Percentiles rank a stretch among this genome's conserved stretches.
Evolutionary conservation across 1,140 invertebrate genomes (phyloP).

Genomic region (Onthophagus taurus): DNA sequence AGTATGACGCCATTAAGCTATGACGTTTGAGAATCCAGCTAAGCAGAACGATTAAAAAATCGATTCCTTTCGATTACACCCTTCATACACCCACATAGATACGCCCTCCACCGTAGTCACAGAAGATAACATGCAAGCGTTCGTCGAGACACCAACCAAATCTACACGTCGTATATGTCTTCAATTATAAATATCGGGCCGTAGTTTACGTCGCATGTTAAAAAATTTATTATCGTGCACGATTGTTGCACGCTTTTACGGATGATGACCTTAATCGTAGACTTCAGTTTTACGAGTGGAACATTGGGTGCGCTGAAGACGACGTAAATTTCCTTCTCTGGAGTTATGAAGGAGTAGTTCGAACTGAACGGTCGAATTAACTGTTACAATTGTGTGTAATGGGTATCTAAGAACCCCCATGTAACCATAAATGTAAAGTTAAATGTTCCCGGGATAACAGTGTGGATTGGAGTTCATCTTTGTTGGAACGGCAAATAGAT

Average conservation of each 20-base stretch:
- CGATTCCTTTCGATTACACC: too few relatives aligned
- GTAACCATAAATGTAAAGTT: too few relatives aligned
- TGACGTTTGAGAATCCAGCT: too few relatives aligned
- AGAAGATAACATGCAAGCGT: conserved; percentile 7
- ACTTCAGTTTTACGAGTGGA: conserved; percentile 1
- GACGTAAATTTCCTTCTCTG: background rate
- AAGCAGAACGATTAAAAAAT: too few relatives aligned
- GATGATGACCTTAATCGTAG: conserved; percentile 8
- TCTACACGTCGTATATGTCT: too few relatives aligned
- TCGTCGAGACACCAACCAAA: conserved; percentile 14
- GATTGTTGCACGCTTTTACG: conserved; percentile 7
- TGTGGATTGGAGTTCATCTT: conserved; percentile 6
- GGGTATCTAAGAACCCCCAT: too few relatives aligned
- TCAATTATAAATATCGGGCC: too few relatives aligned
- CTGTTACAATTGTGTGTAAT: conserved; percentile 14
- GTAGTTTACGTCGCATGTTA: too few relatives aligned
- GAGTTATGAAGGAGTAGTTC: conserved; percentile 11
- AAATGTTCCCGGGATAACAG: conserved; percentile 2
- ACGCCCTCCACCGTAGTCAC: background rate
- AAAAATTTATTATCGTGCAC: conserved; percentile 5
- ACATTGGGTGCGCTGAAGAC: background rate
- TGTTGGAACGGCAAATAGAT: background rate
- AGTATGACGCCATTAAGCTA: too few relatives aligned
- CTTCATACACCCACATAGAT: too few relatives aligned
- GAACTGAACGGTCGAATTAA: conserved; percentile 13